Evolutionary conservation across 2,113 vertebrate species (phyloP).

Genomic region (Chlamydotis undulata): DNA sequence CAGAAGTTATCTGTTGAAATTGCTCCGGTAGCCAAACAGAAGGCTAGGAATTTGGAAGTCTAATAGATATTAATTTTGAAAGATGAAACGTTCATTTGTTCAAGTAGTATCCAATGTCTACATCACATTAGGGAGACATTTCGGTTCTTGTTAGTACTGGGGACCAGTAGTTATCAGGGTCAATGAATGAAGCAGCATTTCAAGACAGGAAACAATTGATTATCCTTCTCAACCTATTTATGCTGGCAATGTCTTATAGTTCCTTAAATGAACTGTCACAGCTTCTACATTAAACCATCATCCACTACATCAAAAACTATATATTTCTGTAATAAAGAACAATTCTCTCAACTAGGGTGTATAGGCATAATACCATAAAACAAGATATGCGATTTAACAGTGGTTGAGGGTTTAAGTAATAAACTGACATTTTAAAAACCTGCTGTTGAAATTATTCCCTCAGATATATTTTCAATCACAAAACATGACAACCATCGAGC

Average conservation of each 20-base stretch:
- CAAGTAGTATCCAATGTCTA: not conserved
- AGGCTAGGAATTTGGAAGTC: not conserved
- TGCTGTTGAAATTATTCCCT: slow-evolving; percentile 13
- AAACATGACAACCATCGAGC: not conserved
- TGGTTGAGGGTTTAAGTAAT: slow-evolving; percentile 11
- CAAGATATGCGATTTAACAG: not conserved
- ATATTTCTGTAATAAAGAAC: not conserved
- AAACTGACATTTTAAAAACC: not conserved
- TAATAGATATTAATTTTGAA: not conserved
- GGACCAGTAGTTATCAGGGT: not conserved
- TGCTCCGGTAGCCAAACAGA: not conserved
- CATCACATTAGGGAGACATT: not conserved
- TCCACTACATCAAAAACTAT: not conserved
- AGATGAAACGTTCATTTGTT: not conserved
- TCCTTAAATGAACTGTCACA: slow-evolving; percentile 23
- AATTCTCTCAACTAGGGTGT: not conserved
- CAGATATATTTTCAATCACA: slow-evolving; percentile 20
- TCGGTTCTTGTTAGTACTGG: not conserved
- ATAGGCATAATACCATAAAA: not conserved
- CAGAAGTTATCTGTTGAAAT: not conserved
- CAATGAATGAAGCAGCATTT: slow-evolving; percentile 7
- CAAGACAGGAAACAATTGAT: slow-evolving; percentile 21
- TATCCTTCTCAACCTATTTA: not conserved
- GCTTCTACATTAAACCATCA: slow-evolving; percentile 32
- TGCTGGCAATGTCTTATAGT: not conserved